Evolutionary conservation across 2,888 invertebrate genomes (phyloP), one percentile per base, ranked within the genome.

Genomic region (Drosophila koepferae): DNA sequence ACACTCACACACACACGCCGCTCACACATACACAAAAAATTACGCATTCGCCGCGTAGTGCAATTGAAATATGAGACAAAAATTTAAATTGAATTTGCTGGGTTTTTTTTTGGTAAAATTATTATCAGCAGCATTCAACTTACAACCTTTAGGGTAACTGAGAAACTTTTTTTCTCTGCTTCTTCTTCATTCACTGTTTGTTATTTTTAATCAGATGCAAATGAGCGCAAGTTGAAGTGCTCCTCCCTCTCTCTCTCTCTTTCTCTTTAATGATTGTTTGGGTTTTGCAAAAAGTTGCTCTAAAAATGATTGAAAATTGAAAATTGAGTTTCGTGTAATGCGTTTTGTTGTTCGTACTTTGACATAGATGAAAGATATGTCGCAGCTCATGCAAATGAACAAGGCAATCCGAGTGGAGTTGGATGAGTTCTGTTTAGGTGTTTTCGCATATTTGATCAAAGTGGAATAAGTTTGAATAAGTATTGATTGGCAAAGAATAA

Each of bases 181-280:
- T 36, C 34, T 36, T 16, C 40, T 60, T 56, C 49, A 51, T 36
- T 8, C 61, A 41, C 58, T 73, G 68, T 75, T 81, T 72, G 74
- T 70, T 73, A 70, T 73, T 84, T 69, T 87, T 87, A 84, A 84
- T 87, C 87, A 84, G 82, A 87, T 84, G 87, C 87, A 87, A 84
- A 84, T 81, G 75, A 84, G 70, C 68, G 63, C 67, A 58, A 77
- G 61, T 72, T 63, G 68, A 59, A 63, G 49, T 51, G 65, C 62
- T 31, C n/a, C 46, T 14, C 46, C 14, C 23, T 3, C 23, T 2
- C 9, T 3, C n/a, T 4, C 60, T 18, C 49, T 0, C 49, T 69
- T 71, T 18, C 40, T 10, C 16, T 63, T 73, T 85, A 77, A 74
- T 82, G 80, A 75, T 74, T 77, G 67, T n/a, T n/a, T n/a, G n/a